A percentile compares a stretch with the other conserved stretches of the same genome.
Evolutionary conservation across 2,888 invertebrate species (phyloP).

Genomic region (Pheosia gnoma): DNA sequence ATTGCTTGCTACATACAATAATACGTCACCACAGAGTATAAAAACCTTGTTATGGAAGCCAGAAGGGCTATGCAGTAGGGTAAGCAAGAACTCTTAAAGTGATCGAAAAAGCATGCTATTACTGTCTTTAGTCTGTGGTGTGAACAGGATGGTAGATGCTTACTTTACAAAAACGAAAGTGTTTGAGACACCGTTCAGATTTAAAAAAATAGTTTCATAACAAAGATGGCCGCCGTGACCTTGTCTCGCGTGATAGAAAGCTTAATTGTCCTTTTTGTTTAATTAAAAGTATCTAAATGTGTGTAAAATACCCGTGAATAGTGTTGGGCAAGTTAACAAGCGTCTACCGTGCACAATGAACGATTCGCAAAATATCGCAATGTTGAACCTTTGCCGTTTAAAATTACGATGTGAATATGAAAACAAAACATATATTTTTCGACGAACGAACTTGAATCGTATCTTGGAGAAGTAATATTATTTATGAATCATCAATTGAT

Average conservation of each 20-base stretch:
- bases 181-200: not conserved
- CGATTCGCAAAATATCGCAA: constrained; percentile 3
- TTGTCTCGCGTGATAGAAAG: constrained; percentile 17
- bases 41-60: no score
- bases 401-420: not conserved
- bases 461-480: no score
- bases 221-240: constrained; percentile 12
- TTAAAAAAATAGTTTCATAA: constrained; percentile 20
- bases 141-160: no score
- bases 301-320: constrained; percentile 3
- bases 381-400: not conserved
- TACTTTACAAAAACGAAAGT: no score
- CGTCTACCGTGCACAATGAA: constrained; percentile 1
- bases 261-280: constrained; percentile 6
- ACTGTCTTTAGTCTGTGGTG: no score
- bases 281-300: not conserved
- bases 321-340: constrained; percentile 2
- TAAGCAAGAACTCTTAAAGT: no score
- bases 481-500: no score
- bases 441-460: not conserved
- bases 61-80: no score
- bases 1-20: not conserved
- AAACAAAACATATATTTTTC: not conserved
- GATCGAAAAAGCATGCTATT: no score
- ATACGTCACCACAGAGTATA: not conserved